phyloP scores from a whole-genome alignment of 2,113 vertebrate genomes.

The Apodemus speciosus region DNA sequence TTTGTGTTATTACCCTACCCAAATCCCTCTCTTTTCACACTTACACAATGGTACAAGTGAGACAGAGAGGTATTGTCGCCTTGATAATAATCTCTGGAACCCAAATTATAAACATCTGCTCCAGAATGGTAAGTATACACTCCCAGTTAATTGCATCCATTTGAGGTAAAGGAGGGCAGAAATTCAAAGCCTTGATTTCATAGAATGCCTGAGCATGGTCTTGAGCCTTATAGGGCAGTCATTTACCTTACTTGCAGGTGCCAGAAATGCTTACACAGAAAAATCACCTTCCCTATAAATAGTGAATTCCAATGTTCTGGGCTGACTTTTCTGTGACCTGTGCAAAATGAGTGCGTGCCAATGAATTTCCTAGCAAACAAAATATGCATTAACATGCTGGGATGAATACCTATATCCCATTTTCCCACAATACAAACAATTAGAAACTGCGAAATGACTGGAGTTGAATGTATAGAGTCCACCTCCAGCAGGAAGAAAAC shows the following conservation, averaged over 20 bases:
- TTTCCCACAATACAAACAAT: not conserved
- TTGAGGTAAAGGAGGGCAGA: not conserved
- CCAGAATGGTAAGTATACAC: not conserved
- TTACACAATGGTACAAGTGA: conserved; percentile 11
- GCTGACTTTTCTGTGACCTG: conserved; percentile 31
- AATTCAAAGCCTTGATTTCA: conserved; percentile 2
- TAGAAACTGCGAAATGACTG: not conserved
- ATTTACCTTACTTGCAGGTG: conserved; percentile 15
- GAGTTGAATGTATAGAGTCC: not conserved
- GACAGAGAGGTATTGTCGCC: not conserved
- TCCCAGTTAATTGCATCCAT: conserved; percentile 38
- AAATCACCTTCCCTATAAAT: conserved; percentile 50
- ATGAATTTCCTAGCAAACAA: conserved; percentile 31
- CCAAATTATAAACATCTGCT: conserved; percentile 57
- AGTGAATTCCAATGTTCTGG: not conserved
- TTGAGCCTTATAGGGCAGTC: conserved; percentile 67
- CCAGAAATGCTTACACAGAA: conserved; percentile 34
- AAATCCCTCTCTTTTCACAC: not conserved
- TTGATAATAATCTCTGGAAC: conserved; percentile 38
- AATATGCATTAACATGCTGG: not conserved
- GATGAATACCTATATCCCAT: not conserved
- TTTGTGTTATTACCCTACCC: conserved; percentile 20
- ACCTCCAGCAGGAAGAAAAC: not conserved
- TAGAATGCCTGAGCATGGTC: not conserved
- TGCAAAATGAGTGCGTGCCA: conserved; percentile 38